A percentile compares a stretch with the other conserved stretches of the same genome.
These are phyloP conservation scores for Aptenodytes forsteri DNA, from an alignment of 2,113 vertebrate genomes.

Conservation along the genomic window DNA sequence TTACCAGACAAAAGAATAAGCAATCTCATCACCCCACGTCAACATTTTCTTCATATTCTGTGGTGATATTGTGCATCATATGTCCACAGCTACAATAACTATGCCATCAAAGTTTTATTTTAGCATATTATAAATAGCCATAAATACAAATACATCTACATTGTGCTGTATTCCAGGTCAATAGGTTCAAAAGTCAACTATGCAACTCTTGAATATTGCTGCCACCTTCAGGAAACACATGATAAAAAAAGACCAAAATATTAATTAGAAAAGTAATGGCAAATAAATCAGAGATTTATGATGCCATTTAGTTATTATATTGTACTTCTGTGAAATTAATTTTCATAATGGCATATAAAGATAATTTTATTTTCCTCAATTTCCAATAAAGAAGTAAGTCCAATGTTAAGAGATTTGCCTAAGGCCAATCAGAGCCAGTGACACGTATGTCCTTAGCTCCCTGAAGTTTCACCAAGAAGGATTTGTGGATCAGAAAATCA, in stretches of 20 bases:
- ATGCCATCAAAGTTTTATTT: neutral
- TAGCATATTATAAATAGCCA: neutral
- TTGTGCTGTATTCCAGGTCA: neutral
- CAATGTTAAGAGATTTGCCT: neutral
- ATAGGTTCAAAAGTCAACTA: neutral
- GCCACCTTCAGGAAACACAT: conserved; percentile 55
- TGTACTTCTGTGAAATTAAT: neutral
- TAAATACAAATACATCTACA: neutral
- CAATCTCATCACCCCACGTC: neutral
- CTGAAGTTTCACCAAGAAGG: neutral
- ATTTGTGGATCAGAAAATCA: neutral
- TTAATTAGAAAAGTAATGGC: neutral
- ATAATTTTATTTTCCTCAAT: neutral
- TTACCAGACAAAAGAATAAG: neutral
- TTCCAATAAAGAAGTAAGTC: neutral
- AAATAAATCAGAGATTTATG: neutral
- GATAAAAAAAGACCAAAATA: neutral
- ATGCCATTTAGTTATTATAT: neutral
- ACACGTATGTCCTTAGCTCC: neutral
- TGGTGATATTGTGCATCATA: neutral
- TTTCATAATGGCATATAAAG: neutral
- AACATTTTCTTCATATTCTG: neutral
- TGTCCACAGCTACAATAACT: neutral
- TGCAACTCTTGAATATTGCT: conserved; percentile 26
- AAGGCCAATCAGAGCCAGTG: neutral